Evolutionary conservation across 2,797 vertebrate species (phyloP).

Genomic region (Forpus xanthops): DNA sequence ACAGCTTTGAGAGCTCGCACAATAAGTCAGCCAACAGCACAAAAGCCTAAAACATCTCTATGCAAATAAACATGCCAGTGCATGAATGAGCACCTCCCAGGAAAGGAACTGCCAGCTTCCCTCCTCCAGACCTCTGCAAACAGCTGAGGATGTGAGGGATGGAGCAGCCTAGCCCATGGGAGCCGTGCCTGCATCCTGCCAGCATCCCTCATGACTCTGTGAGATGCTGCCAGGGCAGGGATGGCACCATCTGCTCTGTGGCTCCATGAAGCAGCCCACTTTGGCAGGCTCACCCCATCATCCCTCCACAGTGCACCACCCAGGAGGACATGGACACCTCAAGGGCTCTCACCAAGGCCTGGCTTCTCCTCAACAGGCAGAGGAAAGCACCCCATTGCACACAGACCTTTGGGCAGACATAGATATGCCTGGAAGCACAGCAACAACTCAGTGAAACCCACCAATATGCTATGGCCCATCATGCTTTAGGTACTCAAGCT

Average conservation of each 20-base stretch:
- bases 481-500: accelerated
- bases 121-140: not conserved
- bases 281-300: not conserved
- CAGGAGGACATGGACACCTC: accelerated
- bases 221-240: not conserved
- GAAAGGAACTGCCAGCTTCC: not conserved
- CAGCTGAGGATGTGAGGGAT: not conserved
- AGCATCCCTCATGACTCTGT: accelerated
- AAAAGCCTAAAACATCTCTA: slow-evolving; percentile 31
- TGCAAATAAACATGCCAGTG: slow-evolving; percentile 45
- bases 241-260: not conserved
- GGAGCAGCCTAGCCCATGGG: not conserved
- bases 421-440: accelerated
- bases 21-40: slow-evolving; percentile 64
- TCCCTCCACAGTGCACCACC: not conserved
- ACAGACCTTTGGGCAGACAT: accelerated
- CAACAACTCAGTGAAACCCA: accelerated
- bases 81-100: slow-evolving; percentile 25
- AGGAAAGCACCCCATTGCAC: accelerated
- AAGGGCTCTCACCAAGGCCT: not conserved
- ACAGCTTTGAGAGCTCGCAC: slow-evolving; percentile 49
- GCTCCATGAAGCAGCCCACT: accelerated
- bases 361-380: accelerated
- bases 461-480: accelerated
- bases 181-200: not conserved